A percentile compares a stretch with the other conserved stretches of the same genome.
Conservation (phyloP, 2,888 invertebrate genomes). For the Dasypogon diadema region DNA sequence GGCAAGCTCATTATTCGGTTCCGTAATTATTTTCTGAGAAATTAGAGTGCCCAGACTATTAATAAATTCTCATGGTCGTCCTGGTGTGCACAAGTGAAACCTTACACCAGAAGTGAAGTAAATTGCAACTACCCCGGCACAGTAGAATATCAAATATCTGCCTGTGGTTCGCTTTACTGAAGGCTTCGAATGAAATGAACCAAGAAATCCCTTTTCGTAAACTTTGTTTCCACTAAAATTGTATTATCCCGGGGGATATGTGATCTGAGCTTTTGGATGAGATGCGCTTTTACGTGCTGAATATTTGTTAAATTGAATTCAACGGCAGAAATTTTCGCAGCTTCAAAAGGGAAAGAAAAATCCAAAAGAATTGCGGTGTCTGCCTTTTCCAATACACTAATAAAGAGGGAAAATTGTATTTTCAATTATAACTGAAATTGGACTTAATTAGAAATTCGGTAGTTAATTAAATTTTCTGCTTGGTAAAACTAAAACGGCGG, state of each 20-base stretch:
- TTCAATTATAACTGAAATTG: too few relatives aligned
- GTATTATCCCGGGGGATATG: not conserved
- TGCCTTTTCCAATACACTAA: too few relatives aligned
- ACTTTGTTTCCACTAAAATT: not conserved
- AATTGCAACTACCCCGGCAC: not conserved
- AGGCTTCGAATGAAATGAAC: not conserved
- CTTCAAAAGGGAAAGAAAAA: too few relatives aligned
- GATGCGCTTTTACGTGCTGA: too few relatives aligned
- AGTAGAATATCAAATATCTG: not conserved
- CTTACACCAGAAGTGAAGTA: not conserved
- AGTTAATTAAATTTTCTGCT: too few relatives aligned
- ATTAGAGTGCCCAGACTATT: slow-evolving; percentile 3
- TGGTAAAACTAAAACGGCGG: too few relatives aligned
- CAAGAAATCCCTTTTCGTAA: not conserved
- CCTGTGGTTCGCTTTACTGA: not conserved
- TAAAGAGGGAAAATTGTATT: too few relatives aligned
- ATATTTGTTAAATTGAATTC: too few relatives aligned
- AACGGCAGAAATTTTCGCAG: too few relatives aligned
- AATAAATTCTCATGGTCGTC: not conserved
- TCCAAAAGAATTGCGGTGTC: too few relatives aligned
- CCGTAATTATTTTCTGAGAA: not conserved
- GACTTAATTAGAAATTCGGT: too few relatives aligned
- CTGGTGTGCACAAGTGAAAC: not conserved
- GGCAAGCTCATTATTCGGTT: not conserved
- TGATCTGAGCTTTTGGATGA: not conserved